phyloP scores from a whole-genome alignment of 1,140 invertebrate species.

The Neuroterus valhalla region DNA sequence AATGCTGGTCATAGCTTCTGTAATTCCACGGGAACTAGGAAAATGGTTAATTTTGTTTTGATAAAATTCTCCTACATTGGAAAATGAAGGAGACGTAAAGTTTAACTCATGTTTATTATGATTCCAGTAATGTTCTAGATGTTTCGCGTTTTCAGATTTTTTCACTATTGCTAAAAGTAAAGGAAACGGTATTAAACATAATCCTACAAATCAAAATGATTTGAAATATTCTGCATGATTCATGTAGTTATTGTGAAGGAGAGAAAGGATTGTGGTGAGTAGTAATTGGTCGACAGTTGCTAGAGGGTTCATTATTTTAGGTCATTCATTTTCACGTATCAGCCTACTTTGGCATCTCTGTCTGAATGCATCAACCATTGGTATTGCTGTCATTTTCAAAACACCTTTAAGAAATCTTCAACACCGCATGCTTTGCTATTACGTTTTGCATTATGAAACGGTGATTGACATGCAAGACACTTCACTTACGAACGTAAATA shows the following conservation, averaged over 20 bases:
- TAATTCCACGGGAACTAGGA: background rate
- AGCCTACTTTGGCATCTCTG: conserved; percentile 7
- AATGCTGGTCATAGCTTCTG: background rate
- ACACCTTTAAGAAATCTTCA: background rate
- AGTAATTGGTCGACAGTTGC: conserved; percentile 16
- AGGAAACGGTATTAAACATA: background rate
- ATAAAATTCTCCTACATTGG: no score
- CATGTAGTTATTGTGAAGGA: conserved; percentile 14
- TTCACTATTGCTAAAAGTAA: background rate
- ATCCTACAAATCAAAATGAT: background rate
- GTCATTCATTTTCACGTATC: background rate
- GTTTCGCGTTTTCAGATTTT: no score
- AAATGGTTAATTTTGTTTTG: background rate
- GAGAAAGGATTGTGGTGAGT: conserved; percentile 25
- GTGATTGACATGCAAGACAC: background rate
- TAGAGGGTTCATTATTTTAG: conserved; percentile 8
- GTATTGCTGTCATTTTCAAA: conserved; percentile 14
- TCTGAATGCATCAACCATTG: background rate
- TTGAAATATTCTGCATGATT: conserved; percentile 6
- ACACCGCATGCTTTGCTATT: background rate
- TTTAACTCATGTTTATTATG: no score
- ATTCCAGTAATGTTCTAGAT: no score
- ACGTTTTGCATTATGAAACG: background rate
- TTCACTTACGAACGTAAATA: background rate
- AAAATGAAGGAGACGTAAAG: no score